phyloP scores from a whole-genome alignment of 2,113 vertebrate genomes.

The Naja naja region DNA sequence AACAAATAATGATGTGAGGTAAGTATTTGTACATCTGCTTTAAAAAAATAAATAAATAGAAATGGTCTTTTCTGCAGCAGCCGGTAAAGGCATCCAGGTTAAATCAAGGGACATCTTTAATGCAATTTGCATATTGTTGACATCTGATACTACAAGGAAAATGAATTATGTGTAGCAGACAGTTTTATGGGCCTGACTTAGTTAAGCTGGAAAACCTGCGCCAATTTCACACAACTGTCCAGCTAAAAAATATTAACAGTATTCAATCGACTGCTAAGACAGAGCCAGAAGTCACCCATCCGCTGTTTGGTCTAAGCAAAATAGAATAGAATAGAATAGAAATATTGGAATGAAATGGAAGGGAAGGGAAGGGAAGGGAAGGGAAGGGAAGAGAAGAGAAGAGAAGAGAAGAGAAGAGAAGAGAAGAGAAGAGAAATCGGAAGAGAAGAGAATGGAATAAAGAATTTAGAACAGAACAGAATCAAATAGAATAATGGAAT shows the following conservation, averaged over 20 bases:
- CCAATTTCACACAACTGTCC: not conserved
- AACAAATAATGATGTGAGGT: not conserved
- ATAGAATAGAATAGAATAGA: no score
- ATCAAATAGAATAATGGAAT: no score
- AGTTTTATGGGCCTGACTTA: not conserved
- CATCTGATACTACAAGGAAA: not conserved
- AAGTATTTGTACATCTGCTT: not conserved
- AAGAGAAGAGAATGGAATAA: no score
- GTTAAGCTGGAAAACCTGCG: not conserved
- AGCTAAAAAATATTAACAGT: not conserved
- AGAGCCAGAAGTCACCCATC: not conserved
- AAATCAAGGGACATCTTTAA: not conserved
- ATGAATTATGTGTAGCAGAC: not conserved
- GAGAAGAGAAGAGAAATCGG: no score
- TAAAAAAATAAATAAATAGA: not conserved
- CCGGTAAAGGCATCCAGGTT: not conserved
- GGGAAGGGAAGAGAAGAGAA: no score
- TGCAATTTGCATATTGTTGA: not conserved
- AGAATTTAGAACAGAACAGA: no score
- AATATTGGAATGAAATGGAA: no score
- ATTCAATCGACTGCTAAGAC: not conserved
- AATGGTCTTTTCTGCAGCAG: not conserved
- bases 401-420: no score
- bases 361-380: no score
- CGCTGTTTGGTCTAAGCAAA: not conserved